phyloP scores from a whole-genome alignment of 2,888 invertebrate genomes.

The Xestia xanthographa region DNA sequence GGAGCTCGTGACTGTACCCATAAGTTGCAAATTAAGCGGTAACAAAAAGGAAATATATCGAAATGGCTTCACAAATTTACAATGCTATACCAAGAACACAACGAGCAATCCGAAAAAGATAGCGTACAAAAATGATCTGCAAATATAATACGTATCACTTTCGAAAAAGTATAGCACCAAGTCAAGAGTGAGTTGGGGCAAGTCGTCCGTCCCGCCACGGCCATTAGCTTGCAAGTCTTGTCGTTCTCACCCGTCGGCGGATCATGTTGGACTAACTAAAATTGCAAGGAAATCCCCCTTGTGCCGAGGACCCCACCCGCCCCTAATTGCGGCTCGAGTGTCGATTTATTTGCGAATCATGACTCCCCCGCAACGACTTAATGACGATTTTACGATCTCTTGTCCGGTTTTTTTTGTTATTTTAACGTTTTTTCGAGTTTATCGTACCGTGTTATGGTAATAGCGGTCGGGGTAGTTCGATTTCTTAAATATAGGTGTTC shows the following conservation, averaged over 20 bases:
- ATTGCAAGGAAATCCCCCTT: constrained; percentile 87
- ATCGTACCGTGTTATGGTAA: constrained; percentile 48
- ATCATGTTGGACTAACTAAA: constrained; percentile 88
- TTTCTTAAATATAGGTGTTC: constrained; percentile 27
- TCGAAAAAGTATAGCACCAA: constrained; percentile 17
- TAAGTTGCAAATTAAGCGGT: neutral
- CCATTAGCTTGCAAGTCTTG: constrained; percentile 85
- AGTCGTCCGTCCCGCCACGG: constrained; percentile 52
- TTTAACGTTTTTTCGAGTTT: constrained; percentile 64
- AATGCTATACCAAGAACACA: neutral
- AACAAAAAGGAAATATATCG: neutral
- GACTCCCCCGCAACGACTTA: constrained; percentile 73
- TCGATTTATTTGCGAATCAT: constrained; percentile 88
- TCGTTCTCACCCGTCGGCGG: constrained; percentile 83
- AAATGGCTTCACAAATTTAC: neutral
- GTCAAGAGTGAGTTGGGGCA: constrained; percentile 38
- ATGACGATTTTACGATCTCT: constrained; percentile 74
- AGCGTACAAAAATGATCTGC: neutral
- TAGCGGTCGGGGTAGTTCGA: constrained; percentile 13
- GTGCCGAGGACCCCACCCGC: constrained; percentile 73
- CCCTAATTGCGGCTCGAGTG: constrained; percentile 86
- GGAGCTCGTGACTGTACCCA: neutral
- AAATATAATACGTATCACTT: neutral
- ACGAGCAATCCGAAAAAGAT: neutral
- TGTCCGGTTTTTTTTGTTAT: constrained; percentile 62